phyloP scores from a whole-genome alignment of 2,113 vertebrate genomes.

The Hippocampus zosterae region DNA sequence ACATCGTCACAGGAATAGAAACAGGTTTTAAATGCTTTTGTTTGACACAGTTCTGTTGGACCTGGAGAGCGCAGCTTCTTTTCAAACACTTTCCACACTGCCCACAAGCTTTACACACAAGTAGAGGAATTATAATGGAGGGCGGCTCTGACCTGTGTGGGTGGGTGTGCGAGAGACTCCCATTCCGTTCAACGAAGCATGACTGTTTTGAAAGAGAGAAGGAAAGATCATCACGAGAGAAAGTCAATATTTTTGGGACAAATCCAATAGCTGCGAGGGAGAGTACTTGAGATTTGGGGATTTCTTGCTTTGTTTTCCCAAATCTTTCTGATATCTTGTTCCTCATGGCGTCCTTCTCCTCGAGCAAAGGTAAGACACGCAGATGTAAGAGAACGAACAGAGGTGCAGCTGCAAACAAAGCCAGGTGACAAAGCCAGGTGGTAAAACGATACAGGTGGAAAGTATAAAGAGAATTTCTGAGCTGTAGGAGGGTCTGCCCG shows the following conservation, averaged over 20 bases:
- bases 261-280: conserved; percentile 3
- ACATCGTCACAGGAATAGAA: background rate
- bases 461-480: conserved; percentile 17
- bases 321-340: conserved; percentile 29
- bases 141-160: conserved; percentile 65
- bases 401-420: conserved; percentile 31
- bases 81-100: conserved; percentile 34
- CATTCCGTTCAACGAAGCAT: conserved; percentile 58
- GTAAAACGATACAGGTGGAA: conserved; percentile 60
- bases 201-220: conserved; percentile 54
- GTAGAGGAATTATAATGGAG: conserved; percentile 57
- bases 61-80: conserved; percentile 16
- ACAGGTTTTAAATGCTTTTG: too few species aligned
- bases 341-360: conserved; percentile 64
- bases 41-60: background rate
- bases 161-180: conserved; percentile 39
- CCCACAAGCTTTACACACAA: conserved; percentile 7
- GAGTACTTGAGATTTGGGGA: conserved; percentile 5
- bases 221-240: conserved; percentile 30
- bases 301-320: conserved; percentile 30
- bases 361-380: conserved; percentile 69
- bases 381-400: conserved; percentile 17
- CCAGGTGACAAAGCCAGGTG: conserved; percentile 25
- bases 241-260: conserved; percentile 38
- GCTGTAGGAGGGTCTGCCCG: conserved; percentile 31